Evolutionary conservation across 1,140 invertebrate genomes (phyloP).

Genomic region (Plutomurus gul): DNA sequence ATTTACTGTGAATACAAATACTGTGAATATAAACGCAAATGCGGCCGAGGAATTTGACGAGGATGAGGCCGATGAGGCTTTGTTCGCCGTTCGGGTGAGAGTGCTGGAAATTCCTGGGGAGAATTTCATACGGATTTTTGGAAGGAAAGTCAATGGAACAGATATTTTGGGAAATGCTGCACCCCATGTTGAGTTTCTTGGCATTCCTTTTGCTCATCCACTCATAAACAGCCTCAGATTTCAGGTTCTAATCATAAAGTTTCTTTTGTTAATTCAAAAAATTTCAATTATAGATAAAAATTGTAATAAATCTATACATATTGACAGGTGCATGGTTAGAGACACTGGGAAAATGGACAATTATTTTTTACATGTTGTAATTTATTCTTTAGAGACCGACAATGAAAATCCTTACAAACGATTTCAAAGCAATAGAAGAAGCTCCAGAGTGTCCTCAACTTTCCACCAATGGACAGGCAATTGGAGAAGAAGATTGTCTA

Average conservation of each 20-base stretch:
- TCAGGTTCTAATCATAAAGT: no score
- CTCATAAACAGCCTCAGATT: conserved; percentile 35
- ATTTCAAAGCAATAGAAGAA: conserved; percentile 32
- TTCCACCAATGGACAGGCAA: conserved; percentile 35
- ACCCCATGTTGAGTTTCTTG: not conserved
- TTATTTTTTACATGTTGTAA: not conserved
- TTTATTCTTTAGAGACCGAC: conserved; percentile 37
- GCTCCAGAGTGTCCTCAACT: conserved; percentile 45
- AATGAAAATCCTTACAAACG: not conserved
- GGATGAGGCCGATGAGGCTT: not conserved
- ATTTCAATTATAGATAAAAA: no score
- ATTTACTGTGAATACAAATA: not conserved
- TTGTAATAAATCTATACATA: no score
- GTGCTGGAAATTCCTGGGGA: conserved; percentile 23
- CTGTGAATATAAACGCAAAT: not conserved
- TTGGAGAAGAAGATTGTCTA: conserved; percentile 64
- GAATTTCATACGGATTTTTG: conserved; percentile 13
- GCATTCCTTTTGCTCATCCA: conserved; percentile 37
- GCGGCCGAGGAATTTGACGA: not conserved
- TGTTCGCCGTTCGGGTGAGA: not conserved
- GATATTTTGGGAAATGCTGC: conserved; percentile 18
- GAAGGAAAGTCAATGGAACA: conserved; percentile 3
- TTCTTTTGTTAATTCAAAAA: no score
- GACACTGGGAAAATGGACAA: no score
- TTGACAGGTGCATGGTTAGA: no score